These are phyloP conservation scores for Xestoiulus laeticollis DNA, from an alignment of 2,888 invertebrate genomes.

Conservation along the genomic window DNA sequence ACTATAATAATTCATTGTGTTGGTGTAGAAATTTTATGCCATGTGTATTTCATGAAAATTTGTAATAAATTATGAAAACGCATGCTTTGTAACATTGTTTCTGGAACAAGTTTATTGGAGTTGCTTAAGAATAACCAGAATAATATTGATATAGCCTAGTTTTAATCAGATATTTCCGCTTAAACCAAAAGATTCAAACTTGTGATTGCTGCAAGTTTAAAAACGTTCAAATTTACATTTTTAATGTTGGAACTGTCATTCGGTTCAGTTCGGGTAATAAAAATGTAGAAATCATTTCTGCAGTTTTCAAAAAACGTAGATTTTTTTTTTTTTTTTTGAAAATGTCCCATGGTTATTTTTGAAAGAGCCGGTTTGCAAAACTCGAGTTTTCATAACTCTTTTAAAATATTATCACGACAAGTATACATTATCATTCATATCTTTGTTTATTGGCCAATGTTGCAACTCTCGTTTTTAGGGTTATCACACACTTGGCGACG, in stretches of 20 bases:
- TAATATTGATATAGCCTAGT: too few species aligned
- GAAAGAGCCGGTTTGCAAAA: background rate
- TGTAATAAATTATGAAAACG: too few species aligned
- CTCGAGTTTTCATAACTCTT: background rate
- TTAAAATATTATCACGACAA: background rate
- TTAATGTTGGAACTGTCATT: background rate
- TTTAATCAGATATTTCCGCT: too few species aligned
- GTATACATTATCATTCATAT: background rate
- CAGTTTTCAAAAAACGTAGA: background rate
- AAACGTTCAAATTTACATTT: background rate
- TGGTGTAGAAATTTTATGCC: too few species aligned
- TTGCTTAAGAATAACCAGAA: too few species aligned
- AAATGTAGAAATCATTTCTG: background rate
- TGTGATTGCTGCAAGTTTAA: background rate
- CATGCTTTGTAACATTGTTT: too few species aligned
- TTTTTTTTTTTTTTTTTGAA: background rate
- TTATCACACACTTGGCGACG: background rate
- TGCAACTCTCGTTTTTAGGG: background rate
- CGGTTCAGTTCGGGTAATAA: background rate
- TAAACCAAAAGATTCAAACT: too few species aligned
- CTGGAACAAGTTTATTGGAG: too few species aligned
- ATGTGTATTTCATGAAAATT: too few species aligned
- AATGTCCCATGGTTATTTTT: background rate
- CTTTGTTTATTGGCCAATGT: background rate
- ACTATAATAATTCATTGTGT: too few species aligned